These are phyloP conservation scores for Boloria selene DNA, from an alignment of 2,888 invertebrate species.

Conservation along the genomic window DNA sequence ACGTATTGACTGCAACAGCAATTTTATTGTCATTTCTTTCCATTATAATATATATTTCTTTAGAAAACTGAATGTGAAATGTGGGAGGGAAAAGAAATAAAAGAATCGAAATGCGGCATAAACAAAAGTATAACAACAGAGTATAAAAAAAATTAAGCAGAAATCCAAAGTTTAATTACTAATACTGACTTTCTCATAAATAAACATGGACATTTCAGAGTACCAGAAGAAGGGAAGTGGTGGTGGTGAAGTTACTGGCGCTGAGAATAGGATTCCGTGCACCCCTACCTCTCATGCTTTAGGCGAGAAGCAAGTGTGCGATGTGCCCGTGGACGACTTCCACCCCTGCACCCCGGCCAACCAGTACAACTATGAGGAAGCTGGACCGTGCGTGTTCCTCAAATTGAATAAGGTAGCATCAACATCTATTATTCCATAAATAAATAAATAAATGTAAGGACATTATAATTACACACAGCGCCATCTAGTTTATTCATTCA, in stretches of 20 bases:
- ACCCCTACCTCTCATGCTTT: conserved; percentile 84
- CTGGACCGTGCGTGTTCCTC: conserved; percentile 96
- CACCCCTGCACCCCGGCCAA: conserved; percentile 89
- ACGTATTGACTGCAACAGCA: conserved; percentile 54
- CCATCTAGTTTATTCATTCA: too few species aligned
- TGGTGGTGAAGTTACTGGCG: conserved; percentile 66
- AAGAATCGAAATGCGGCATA: too few species aligned
- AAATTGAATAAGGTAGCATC: conserved; percentile 94
- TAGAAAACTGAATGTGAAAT: too few species aligned
- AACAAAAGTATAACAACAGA: too few species aligned
- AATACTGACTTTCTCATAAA: too few species aligned
- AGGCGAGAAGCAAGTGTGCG: conserved; percentile 89
- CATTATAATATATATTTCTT: too few species aligned
- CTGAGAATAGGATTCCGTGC: conserved; percentile 85
- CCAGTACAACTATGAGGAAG: conserved; percentile 92
- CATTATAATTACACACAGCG: too few species aligned
- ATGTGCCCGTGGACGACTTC: conserved; percentile 88
- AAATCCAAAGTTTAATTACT: not conserved
- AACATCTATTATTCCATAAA: not conserved
- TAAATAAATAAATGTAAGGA: too few species aligned
- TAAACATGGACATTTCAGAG: conserved; percentile 49
- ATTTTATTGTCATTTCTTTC: too few species aligned
- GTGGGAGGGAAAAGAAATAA: too few species aligned
- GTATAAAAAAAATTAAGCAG: not conserved
- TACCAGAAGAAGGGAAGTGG: conserved; percentile 79